A percentile compares a stretch with the other conserved stretches of the same genome.
Evolutionary conservation across 2,113 vertebrate genomes (phyloP).

Genomic region (Chionis minor): DNA sequence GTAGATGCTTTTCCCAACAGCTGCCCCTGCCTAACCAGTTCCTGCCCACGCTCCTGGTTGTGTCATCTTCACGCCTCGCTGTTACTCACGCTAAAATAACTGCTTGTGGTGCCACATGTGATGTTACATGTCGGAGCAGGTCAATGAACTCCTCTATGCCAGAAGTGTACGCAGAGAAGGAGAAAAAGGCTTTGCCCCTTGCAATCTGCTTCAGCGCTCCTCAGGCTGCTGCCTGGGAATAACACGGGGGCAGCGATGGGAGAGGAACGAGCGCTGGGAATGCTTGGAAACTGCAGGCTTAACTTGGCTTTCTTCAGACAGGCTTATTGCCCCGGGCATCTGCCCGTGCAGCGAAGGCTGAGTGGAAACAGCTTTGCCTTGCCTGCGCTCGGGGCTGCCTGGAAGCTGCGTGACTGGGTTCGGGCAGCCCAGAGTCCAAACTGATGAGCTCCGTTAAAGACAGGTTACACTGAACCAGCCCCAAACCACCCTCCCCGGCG

Average conservation of each 20-base stretch:
- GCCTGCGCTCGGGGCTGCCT: not conserved
- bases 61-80: not conserved
- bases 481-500: not conserved
- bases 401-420: not conserved
- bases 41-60: not conserved
- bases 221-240: not conserved
- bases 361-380: not conserved
- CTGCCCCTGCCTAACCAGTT: conserved; percentile 31
- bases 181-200: not conserved
- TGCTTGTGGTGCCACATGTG: not conserved
- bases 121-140: not conserved
- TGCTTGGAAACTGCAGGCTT: not conserved
- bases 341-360: not conserved
- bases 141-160: not conserved
- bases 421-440: not conserved
- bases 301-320: not conserved
- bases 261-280: not conserved
- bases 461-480: not conserved
- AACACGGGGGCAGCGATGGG: accelerated
- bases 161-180: not conserved
- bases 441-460: not conserved
- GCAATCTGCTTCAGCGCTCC: not conserved
- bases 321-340: not conserved
- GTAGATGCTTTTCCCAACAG: not conserved
- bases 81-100: not conserved